Evolutionary conservation across 23 tunicate genomes (phyloP), one percentile per base, ranked within the genome.

Genomic region (Halocynthia roretzi): DNA sequence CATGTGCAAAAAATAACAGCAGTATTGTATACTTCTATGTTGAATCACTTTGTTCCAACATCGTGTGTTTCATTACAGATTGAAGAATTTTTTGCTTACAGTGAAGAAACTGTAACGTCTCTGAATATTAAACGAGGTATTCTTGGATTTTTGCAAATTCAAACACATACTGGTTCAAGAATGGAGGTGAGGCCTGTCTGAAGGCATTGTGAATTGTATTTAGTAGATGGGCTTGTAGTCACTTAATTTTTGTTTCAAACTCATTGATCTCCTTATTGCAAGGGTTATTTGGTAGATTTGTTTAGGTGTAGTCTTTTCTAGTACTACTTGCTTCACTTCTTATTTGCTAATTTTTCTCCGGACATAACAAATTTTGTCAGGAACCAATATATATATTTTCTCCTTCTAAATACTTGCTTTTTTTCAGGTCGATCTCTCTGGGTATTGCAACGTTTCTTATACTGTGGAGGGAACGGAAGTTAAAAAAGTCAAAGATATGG

Each of bases 111-210:
- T 2, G 87, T 86, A 18, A 67, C 98, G 31, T 92, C 98, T 31
- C 82, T 92, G 7, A 92, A 92, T 61, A 77, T 92, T 48, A 92
- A 92, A 71, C 83, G 98, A 56, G 98, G 98, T 61, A 92, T 92
- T 77, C 75, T 92, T 19, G 86, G 92, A 19, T 70, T 92, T 55
- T 61, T 92, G 68, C 98, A 92, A 68, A 49, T 92, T 6, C 92
- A 77, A 74, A 78, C 87, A 9, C 67, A 86, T 52, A 63, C 84
- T 67, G 98, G 98, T 21, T 50, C 71, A 62, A 51, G 98, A 40
- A 67, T 10, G 44, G 98, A 92, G 87, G 98, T 85, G 64, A 49
- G 31, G 17, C n/a, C n/a, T n/a, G n/a, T n/a, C n/a, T n/a, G n/a
- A 19, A 18, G 44, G 1, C 44, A 31, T 31, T 31, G 44, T 31